Percentiles rank a stretch among this genome's conserved stretches.
phyloP scores from a whole-genome alignment of 2,888 invertebrate genomes.

The Escarpia spicata region DNA sequence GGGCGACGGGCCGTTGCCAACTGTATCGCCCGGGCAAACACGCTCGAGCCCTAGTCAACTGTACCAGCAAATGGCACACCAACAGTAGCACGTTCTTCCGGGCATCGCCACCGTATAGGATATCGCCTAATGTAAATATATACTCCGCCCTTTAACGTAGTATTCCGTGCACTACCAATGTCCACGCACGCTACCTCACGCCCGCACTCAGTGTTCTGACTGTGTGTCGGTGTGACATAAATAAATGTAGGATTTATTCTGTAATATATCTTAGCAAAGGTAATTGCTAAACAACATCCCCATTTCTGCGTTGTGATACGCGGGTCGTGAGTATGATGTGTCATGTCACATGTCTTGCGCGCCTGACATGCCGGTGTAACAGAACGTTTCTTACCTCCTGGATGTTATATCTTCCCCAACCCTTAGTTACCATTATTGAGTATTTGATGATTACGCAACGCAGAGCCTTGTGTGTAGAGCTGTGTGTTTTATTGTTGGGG shows the following conservation, averaged over 20 bases:
- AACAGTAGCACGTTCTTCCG: conserved; percentile 58
- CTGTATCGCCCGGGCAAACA: conserved; percentile 19
- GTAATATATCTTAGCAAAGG: not conserved
- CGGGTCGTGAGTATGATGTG: too few species aligned
- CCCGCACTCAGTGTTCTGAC: not conserved
- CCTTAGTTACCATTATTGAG: too few species aligned
- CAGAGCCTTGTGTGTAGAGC: too few species aligned
- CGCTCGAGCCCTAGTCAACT: too few species aligned
- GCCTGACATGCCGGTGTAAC: too few species aligned
- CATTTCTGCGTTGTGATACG: too few species aligned
- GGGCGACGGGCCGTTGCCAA: conserved; percentile 73
- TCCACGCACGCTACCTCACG: not conserved
- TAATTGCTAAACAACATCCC: not conserved
- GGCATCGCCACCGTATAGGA: conserved; percentile 67
- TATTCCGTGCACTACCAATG: not conserved
- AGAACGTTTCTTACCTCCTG: too few species aligned
- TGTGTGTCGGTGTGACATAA: conserved; percentile 1
- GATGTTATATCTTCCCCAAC: too few species aligned
- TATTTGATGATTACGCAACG: too few species aligned
- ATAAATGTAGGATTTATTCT: not conserved
- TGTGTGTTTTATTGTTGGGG: too few species aligned
- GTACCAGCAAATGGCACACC: conserved; percentile 56
- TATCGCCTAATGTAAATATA: conserved; percentile 53
- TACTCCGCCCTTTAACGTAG: not conserved
- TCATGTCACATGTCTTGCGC: too few species aligned